These are phyloP conservation scores for Synanceia verrucosa DNA, from an alignment of 2,797 vertebrate species.

Conservation along the genomic window DNA sequence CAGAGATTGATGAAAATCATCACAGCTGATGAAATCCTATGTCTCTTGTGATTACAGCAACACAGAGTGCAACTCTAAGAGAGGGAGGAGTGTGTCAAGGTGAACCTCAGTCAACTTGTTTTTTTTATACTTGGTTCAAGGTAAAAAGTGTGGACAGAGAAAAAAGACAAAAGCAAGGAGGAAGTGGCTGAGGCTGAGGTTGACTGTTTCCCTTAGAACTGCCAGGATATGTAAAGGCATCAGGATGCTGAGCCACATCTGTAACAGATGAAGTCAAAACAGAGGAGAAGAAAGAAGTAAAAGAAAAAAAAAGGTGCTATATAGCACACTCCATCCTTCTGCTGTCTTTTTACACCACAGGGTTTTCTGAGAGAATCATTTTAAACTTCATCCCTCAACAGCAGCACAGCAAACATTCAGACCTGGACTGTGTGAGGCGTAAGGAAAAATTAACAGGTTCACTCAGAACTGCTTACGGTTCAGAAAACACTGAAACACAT, in stretches of 20 bases:
- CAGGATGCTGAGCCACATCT: background rate
- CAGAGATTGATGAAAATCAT: background rate
- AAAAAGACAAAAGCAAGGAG: background rate
- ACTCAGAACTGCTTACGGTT: conserved; percentile 22
- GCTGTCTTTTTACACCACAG: conserved; percentile 9
- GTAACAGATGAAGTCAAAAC: background rate
- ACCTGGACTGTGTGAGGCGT: conserved; percentile 1
- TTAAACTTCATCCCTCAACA: conserved; percentile 45
- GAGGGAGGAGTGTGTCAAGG: background rate
- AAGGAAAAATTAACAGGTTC: background rate
- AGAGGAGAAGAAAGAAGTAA: background rate
- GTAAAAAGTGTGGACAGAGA: background rate
- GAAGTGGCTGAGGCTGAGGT: background rate
- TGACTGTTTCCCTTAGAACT: background rate
- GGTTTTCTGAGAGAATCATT: conserved; percentile 31
- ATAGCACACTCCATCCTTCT: background rate
- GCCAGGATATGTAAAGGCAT: background rate
- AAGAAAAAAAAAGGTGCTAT: background rate
- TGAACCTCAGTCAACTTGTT: background rate
- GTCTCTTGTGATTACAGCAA: background rate
- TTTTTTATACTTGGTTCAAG: background rate
- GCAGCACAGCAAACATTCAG: conserved; percentile 16
- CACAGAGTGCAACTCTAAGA: too few species aligned
- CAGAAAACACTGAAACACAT: conserved; percentile 29
- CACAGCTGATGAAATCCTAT: background rate